These are phyloP conservation scores for Gerris lacustris DNA, from an alignment of 2,888 invertebrate genomes.

Conservation along the genomic window DNA sequence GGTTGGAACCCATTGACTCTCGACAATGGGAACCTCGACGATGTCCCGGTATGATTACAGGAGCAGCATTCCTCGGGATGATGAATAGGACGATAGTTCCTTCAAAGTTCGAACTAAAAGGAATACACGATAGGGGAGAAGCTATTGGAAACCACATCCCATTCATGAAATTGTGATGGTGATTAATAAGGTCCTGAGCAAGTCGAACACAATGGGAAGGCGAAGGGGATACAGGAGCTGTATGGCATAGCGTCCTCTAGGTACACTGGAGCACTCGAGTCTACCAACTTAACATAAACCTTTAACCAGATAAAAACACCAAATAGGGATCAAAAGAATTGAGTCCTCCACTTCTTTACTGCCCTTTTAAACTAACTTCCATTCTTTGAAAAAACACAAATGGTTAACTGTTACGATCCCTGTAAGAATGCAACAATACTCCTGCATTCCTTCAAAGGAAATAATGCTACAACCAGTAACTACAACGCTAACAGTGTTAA, in stretches of 20 bases:
- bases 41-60: background rate
- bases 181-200: background rate
- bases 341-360: background rate
- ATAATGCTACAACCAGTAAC: too few relatives aligned
- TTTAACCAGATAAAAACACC: background rate
- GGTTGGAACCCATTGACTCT: background rate
- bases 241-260: too few relatives aligned
- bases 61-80: background rate
- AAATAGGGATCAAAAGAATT: conserved; percentile 1
- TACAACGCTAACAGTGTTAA: too few relatives aligned
- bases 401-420: too few relatives aligned
- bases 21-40: too few relatives aligned
- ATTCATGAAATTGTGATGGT: background rate
- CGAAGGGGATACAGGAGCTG: background rate
- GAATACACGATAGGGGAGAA: background rate
- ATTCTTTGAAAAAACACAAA: too few relatives aligned
- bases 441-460: too few relatives aligned
- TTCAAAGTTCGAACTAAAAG: background rate
- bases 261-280: background rate
- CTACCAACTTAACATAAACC: background rate
- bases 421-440: too few relatives aligned
- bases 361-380: too few relatives aligned
- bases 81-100: background rate
- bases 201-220: background rate
- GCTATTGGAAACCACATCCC: background rate